These are phyloP conservation scores for Eunapius fragilis DNA, from an alignment of 37 sponge, comb jelly and placozoan species.

Conservation along the genomic window DNA sequence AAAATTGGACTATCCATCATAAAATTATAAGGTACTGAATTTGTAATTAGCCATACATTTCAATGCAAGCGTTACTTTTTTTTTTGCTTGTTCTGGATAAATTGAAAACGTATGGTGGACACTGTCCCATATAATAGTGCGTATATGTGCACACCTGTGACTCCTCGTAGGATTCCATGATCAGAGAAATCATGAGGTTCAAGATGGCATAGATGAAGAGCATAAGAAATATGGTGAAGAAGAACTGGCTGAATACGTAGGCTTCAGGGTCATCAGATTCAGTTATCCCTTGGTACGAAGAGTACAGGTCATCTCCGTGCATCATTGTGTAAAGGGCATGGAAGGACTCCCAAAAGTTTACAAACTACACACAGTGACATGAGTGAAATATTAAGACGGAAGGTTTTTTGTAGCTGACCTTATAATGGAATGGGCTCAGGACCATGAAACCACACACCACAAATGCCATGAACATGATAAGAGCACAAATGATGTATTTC, in stretches of 20 bases:
- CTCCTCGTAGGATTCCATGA: constrained; percentile 47
- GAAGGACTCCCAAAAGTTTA: constrained; percentile 1
- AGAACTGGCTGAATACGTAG: constrained; percentile 53
- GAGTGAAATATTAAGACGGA: no score
- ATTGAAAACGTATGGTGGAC: no score
- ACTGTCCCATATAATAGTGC: no score
- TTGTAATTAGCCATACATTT: no score
- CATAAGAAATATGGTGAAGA: constrained; percentile 45
- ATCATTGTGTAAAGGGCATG: constrained; percentile 51
- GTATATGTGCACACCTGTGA: constrained; percentile 25
- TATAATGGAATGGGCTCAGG: constrained; percentile 44
- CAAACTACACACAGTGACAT: constrained; percentile 8
- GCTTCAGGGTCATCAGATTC: constrained; percentile 14
- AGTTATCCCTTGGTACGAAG: constrained; percentile 7
- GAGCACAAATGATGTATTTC: constrained; percentile 55
- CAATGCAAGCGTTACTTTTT: no score
- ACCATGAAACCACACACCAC: constrained; percentile 50
- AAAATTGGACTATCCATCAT: no score
- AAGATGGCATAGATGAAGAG: constrained; percentile 60
- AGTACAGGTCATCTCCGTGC: constrained; percentile 64
- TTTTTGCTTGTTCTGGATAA: no score
- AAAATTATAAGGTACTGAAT: no score
- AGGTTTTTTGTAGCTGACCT: constrained; percentile 21
- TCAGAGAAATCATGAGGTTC: constrained; percentile 60
- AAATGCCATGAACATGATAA: constrained; percentile 56